Base-by-base conservation (phyloP, 2,113 vertebrate species). In the Pyxicephalus adspersus region DNA sequence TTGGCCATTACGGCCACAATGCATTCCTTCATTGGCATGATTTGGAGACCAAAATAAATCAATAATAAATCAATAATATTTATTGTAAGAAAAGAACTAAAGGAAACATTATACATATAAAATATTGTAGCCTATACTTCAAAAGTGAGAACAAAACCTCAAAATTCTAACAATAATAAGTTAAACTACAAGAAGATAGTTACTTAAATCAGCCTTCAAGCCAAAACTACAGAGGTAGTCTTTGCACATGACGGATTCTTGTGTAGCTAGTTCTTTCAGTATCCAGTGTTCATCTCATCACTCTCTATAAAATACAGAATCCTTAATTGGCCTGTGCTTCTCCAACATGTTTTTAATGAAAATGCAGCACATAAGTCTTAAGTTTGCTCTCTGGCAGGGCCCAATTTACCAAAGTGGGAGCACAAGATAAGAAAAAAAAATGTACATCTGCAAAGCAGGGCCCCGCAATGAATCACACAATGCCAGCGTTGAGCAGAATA, bases 381-480 rank as follows among this genome's bases (percentile, higher is more conserved):
- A 94, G 95, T 97, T 97, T 98, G 96, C 97, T 97, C 96, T 95
- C 96, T 98, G 95, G 95, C 95, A 94, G 95, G 96, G 96, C 95
- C 96, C 96, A 97, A 98, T 98, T 99, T 98, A 98, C 96, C 96
- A 97, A 99, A 99, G 96, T 97, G 98, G 96, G 96, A 97, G 95
- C 94, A 93, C 88, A 90, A 97, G 97, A 99, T 99, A 99, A 99
- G 96, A 95, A 94, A 80, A 95, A 95, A 96, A 95, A 95, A 96
- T 95, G 94, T 96, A 91, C 91, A 95, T 96, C 95, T 95, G 95
- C 94, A 95, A 87, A 94, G 92, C 92, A 93, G 96, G 38, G 91
- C 94, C 91, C 94, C 90, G 95, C 98, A 96, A 99, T 99, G 98
- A 99, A 99, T 98, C 98, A 99, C 95, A 88, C 92, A 74, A 89